A percentile compares a stretch with the other conserved stretches of the same genome.
These are phyloP conservation scores for Pithecia hirsuta DNA, from an alignment of 2,797 vertebrate genomes.

Conservation along the genomic window DNA sequence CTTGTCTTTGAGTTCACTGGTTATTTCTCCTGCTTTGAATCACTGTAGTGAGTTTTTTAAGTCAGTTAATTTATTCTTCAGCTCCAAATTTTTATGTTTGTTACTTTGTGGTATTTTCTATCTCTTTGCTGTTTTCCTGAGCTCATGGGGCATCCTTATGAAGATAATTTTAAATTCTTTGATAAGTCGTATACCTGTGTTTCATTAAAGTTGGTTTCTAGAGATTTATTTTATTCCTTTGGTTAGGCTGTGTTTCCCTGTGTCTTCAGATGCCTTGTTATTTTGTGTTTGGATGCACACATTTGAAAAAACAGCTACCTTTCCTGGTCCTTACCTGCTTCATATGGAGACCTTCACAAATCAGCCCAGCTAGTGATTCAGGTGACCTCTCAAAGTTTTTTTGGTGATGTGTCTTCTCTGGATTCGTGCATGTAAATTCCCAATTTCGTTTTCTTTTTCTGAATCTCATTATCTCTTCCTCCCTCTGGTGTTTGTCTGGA, in stretches of 20 bases:
- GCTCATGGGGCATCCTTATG: neutral
- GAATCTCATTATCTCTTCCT: neutral
- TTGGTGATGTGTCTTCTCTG: neutral
- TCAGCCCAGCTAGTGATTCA: neutral
- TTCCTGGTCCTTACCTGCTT: neutral
- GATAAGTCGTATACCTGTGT: neutral
- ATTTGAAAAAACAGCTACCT: neutral
- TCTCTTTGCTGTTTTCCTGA: neutral
- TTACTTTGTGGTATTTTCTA: neutral
- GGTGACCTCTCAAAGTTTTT: neutral
- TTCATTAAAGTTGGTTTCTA: neutral
- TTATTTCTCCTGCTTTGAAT: neutral
- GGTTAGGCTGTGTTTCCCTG: neutral
- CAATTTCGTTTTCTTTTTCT: neutral
- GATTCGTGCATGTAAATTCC: neutral
- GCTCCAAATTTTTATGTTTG: neutral
- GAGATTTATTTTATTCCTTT: neutral
- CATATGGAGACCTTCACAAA: neutral
- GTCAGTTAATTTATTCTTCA: neutral
- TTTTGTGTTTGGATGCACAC: neutral
- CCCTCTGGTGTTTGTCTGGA: neutral
- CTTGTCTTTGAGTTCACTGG: neutral
- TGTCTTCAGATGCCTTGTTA: neutral
- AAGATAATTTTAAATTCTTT: neutral
- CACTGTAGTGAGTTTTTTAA: neutral